A percentile compares a stretch with the other conserved stretches of the same genome.
Evolutionary conservation across 2,888 invertebrate species (phyloP).

Genomic region (Drosophila austrosaltans): DNA sequence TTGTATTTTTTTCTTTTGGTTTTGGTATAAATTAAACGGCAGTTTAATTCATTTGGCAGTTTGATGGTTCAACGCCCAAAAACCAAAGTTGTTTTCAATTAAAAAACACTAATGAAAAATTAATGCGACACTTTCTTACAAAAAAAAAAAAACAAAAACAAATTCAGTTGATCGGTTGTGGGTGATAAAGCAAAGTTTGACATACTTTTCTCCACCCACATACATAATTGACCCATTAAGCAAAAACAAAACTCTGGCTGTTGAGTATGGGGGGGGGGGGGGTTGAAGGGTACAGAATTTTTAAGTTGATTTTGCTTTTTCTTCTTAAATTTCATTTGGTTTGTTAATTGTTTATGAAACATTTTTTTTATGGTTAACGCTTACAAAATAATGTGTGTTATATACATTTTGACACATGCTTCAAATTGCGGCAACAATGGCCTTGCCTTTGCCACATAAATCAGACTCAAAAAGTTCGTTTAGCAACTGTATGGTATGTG

Average conservation of each 20-base stretch:
- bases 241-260: background rate
- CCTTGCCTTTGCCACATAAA: conserved; percentile 62
- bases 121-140: conserved; percentile 37
- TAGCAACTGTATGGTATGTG: background rate
- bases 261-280: conserved; percentile 21
- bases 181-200: conserved; percentile 47
- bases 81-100: conserved; percentile 42
- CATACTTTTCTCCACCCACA: conserved; percentile 41
- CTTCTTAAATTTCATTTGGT: background rate
- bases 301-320: conserved; percentile 1
- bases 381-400: conserved; percentile 50
- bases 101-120: conserved; percentile 50
- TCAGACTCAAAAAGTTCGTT: conserved; percentile 32
- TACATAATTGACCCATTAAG: conserved; percentile 39
- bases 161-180: conserved; percentile 6
- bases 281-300: background rate
- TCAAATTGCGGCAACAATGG: conserved; percentile 48
- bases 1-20: no score
- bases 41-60: conserved; percentile 50
- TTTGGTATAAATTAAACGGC: conserved; percentile 40
- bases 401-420: conserved; percentile 55
- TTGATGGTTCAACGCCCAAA: conserved; percentile 32
- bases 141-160: conserved; percentile 13
- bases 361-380: conserved; percentile 40
- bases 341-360: conserved; percentile 44